Percentiles rank a stretch among this genome's conserved stretches.
Conservation (phyloP, 2,888 invertebrate species). For the Hirtodrosophila alboralis region DNA sequence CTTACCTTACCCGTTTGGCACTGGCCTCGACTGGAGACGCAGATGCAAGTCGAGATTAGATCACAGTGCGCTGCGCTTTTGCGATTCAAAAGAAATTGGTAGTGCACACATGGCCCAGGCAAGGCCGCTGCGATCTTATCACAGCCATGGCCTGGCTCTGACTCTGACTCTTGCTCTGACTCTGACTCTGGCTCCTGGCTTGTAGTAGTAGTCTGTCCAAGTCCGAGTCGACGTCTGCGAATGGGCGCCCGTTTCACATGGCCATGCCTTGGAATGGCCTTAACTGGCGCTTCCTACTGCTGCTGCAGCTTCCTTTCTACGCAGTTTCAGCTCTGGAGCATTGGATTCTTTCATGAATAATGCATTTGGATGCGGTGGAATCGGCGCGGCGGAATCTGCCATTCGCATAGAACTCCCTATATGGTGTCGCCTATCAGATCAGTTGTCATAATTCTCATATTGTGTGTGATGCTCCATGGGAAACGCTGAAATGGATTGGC, state of each 20-base stretch:
- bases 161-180: too few species aligned
- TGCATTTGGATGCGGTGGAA: constrained; percentile 58
- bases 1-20: constrained; percentile 6
- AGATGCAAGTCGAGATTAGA: constrained; percentile 76
- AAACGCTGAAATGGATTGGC: constrained; percentile 52
- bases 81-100: constrained; percentile 76
- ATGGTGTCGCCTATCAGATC: constrained; percentile 79
- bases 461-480: constrained; percentile 62
- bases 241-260: constrained; percentile 57
- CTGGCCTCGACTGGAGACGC: constrained; percentile 30
- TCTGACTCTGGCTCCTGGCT: too few species aligned
- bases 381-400: constrained; percentile 60
- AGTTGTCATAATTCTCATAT: constrained; percentile 80
- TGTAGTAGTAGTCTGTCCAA: not conserved
- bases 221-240: not conserved
- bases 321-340: constrained; percentile 17
- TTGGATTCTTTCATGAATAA: constrained; percentile 69
- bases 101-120: constrained; percentile 68
- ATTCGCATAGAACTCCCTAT: constrained; percentile 76
- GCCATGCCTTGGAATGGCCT: constrained; percentile 55
- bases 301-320: constrained; percentile 38
- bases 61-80: constrained; percentile 55
- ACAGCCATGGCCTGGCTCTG: constrained; percentile 21
- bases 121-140: constrained; percentile 57
- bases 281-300: not conserved